Percentiles rank a stretch among this genome's conserved stretches.
Evolutionary conservation across 2,888 invertebrate species (phyloP).

Genomic region (Coecobrya sp.): DNA sequence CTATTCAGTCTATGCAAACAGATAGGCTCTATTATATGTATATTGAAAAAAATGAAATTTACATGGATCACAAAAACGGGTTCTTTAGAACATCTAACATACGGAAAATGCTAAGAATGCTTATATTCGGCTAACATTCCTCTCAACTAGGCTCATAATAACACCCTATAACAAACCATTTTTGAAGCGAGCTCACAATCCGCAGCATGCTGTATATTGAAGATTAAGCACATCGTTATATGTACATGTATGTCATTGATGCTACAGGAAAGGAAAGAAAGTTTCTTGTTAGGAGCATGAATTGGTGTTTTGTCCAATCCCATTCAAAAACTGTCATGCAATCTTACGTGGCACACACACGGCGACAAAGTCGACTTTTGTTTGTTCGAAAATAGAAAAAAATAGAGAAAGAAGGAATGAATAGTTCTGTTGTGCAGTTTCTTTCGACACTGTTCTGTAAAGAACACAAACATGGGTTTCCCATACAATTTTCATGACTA

Average conservation of each 20-base stretch:
- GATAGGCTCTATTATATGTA: not conserved
- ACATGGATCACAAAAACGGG: not conserved
- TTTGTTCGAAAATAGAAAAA: constrained; percentile 46
- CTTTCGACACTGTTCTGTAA: not conserved
- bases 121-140: not conserved
- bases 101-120: not conserved
- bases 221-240: constrained; percentile 10
- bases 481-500: constrained; percentile 55
- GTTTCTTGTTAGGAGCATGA: constrained; percentile 40
- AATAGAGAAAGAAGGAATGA: not conserved
- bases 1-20: not conserved
- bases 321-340: constrained; percentile 48
- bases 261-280: constrained; percentile 38
- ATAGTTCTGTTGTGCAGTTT: not conserved
- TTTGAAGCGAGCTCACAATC: not conserved
- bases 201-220: not conserved
- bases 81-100: not conserved
- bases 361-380: constrained; percentile 30
- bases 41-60: not conserved
- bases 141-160: not conserved
- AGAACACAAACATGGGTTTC: constrained; percentile 23
- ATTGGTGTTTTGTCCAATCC: constrained; percentile 28
- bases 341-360: constrained; percentile 37
- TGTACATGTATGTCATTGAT: constrained; percentile 41
- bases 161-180: not conserved